Evolutionary conservation across 2,797 vertebrate genomes (phyloP).

Genomic region (Tiaroga cobitis): DNA sequence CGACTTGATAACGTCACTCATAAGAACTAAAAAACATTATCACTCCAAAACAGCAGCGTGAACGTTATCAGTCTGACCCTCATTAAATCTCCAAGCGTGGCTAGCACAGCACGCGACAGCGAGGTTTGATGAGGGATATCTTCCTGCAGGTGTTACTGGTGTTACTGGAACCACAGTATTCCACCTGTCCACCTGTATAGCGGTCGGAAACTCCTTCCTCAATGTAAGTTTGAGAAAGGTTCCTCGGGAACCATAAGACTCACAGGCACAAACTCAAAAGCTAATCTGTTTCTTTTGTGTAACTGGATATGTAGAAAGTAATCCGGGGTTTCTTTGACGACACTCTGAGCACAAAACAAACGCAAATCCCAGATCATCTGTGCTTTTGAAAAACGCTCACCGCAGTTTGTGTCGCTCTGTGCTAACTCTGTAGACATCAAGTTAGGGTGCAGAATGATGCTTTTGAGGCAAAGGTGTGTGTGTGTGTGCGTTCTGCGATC

Average conservation of each 20-base stretch:
- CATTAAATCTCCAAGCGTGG: neutral
- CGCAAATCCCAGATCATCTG: conserved; percentile 11
- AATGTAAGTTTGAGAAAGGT: neutral
- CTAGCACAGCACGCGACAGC: neutral
- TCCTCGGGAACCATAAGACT: conserved; percentile 30
- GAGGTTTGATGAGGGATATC: neutral
- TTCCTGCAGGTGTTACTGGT: neutral
- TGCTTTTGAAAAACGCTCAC: conserved; percentile 6
- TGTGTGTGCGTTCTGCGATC: neutral
- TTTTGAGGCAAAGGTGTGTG: neutral
- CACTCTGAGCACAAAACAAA: conserved; percentile 24
- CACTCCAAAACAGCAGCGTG: neutral
- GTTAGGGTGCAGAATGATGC: neutral
- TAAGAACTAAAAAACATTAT: conserved; percentile 10
- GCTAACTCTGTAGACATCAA: conserved; percentile 20
- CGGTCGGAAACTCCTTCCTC: conserved; percentile 6
- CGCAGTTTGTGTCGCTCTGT: neutral
- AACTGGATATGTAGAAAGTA: conserved; percentile 38
- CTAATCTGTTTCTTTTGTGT: conserved; percentile 50
- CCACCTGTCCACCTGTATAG: conserved; percentile 1
- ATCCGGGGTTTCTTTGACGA: conserved; percentile 44
- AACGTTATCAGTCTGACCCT: conserved; percentile 24
- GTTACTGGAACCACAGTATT: neutral
- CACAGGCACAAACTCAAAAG: conserved; percentile 17
- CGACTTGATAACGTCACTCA: neutral